Evolutionary conservation across 2,888 invertebrate species (phyloP), one percentile per base, ranked within the genome.

Genomic region (Lasioglossum leucozonium): DNA sequence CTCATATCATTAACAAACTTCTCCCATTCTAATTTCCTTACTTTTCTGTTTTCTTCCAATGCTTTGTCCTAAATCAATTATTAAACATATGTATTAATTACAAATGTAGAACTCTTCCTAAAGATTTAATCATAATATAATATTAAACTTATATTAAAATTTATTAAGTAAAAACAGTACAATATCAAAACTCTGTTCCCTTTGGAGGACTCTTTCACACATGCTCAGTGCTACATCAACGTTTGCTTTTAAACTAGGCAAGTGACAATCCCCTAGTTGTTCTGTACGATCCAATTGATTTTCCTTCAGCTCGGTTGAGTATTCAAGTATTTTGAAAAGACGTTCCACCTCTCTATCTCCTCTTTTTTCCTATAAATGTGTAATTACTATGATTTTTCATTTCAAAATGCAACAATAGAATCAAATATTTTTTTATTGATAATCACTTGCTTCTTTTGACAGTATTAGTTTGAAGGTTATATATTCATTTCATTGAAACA

Each of bases 311-410:
- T 98, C 98, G 1, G 97, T 97, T 18, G 97, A 96, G 91, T 97
- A 96, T 94, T 98, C 98, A 62, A 98, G 96, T 77, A 97, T 96
- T 89, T 96, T 96, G 95, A 98, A 98, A 81, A 98, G 95, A 90
- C 96, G 96, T 92, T 97, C 97, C 4, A 98, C 97, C 95, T 98
- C 98, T 89, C 97, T 95, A 91, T 98, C 98, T 75, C 96, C 96
- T 84, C 98, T 96, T 93, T 97, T 97, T 92, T 97, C 97, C 98
- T 98, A 72, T 11, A 84, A 83, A 73, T 30, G 34, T 58, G 26
- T 5, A 81, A 37, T 55, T 44, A 30, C 18, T 34, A 18, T 26
- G 8, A 72, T 55, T 30, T n/a, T 30, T 62, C 30, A 18, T 62
- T 75, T 18, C 6, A 22, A 30, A 72, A 72, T 11, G 2, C 6